These are phyloP conservation scores for Cyprinus carpio DNA, from an alignment of 2,113 vertebrate genomes.

Conservation along the genomic window DNA sequence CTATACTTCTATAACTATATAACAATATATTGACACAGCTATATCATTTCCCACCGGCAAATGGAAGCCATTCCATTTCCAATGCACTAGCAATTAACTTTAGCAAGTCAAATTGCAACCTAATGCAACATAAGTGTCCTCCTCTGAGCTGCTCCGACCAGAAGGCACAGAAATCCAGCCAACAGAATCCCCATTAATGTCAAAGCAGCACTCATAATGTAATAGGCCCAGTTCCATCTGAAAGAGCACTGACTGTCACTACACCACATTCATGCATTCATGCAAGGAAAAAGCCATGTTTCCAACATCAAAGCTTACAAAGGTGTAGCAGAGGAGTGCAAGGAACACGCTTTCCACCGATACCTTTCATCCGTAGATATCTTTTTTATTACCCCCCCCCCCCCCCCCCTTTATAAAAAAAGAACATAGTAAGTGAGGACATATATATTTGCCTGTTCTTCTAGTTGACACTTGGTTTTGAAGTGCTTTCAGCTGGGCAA, in stretches of 20 bases:
- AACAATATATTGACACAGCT: too few relatives aligned
- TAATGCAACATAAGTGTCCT: neutral
- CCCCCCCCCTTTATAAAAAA: neutral
- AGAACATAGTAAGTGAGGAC: neutral
- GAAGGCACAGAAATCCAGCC: slow-evolving; percentile 2
- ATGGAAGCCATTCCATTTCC: neutral
- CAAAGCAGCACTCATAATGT: slow-evolving; percentile 57
- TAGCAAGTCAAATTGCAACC: neutral
- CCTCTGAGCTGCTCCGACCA: neutral
- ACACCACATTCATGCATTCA: neutral
- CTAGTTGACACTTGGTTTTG: slow-evolving; percentile 7
- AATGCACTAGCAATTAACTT: slow-evolving; percentile 19
- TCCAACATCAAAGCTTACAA: slow-evolving; percentile 12
- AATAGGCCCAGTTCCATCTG: slow-evolving; percentile 53
- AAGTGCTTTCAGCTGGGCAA: slow-evolving; percentile 50
- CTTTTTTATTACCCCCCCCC: neutral
- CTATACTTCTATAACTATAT: too few relatives aligned
- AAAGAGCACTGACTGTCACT: slow-evolving; percentile 50
- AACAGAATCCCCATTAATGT: slow-evolving; percentile 46
- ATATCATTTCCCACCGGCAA: neutral
- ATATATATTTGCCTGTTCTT: slow-evolving; percentile 29
- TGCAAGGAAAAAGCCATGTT: slow-evolving; percentile 36
- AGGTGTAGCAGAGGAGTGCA: neutral
- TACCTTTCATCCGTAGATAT: slow-evolving; percentile 15
- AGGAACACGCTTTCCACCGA: neutral